phyloP scores from a whole-genome alignment of 2,888 invertebrate genomes.

The Drosophila borealis region DNA sequence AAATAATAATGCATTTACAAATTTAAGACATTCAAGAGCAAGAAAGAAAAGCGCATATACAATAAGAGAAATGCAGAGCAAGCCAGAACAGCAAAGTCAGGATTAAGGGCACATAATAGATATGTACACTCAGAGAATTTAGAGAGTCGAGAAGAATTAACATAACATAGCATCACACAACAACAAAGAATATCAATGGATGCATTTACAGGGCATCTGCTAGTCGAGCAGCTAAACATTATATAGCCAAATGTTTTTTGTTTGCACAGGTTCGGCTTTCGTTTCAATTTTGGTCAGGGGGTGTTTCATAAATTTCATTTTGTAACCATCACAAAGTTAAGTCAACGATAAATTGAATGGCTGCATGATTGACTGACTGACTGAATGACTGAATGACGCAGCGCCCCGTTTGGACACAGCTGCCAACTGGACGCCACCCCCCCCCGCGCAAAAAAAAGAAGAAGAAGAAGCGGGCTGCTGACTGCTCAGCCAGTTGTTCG shows the following conservation, averaged over 20 bases:
- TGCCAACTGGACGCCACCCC: conserved; percentile 23
- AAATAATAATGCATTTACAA: too few relatives aligned
- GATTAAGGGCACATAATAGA: too few relatives aligned
- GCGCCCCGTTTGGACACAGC: conserved; percentile 10
- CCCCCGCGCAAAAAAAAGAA: conserved; percentile 6
- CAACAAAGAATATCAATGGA: too few relatives aligned
- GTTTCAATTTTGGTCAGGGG: not conserved
- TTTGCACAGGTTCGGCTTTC: not conserved
- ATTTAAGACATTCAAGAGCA: not conserved
- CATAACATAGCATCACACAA: too few relatives aligned
- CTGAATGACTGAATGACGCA: conserved; percentile 32
- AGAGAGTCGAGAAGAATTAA: too few relatives aligned
- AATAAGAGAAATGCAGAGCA: not conserved
- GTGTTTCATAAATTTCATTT: conserved; percentile 74
- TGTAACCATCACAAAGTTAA: conserved; percentile 77
- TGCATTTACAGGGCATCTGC: conserved; percentile 1
- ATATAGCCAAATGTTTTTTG: not conserved
- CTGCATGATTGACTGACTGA: conserved; percentile 71
- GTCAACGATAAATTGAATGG: conserved; percentile 78
- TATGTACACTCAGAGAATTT: too few relatives aligned
- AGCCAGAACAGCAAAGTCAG: not conserved
- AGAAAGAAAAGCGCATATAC: not conserved
- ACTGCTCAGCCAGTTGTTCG: conserved; percentile 36
- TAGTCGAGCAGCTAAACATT: conserved; percentile 11
- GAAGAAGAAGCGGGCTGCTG: conserved; percentile 10